Base-by-base conservation (phyloP, 23 tunicate genomes). In the Halocynthia aurantium region DNA sequence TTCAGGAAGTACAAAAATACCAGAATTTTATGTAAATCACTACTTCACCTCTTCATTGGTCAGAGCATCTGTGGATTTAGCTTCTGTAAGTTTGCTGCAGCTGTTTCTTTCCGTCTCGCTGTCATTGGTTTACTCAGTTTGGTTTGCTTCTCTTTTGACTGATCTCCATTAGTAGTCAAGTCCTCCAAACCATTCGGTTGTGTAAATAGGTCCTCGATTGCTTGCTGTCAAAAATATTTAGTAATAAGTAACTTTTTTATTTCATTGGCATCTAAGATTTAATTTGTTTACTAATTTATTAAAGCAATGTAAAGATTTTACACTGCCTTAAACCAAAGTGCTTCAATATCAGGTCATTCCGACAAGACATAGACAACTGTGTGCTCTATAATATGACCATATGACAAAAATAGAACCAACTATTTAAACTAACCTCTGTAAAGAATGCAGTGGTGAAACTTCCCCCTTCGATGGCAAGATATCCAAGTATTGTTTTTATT, bases 391-490 rank as follows among this genome's bases (percentile, higher is more conserved):
- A 74, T 74, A 70, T 70, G 75, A 70, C 75, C 75, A 15, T 10
- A 6, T 50, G 22, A 67, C 72, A 5, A n/a, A 13, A 18, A 69
- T 17, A 18, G 2, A 4, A 17, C n/a, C 1, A 10, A 1, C 4
- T 13, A 54, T 15, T 13, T 12, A 51, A 20, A 15, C 76, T 50
- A 7, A 88, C 94, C 78, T 93, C 83, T 73, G 82, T 84, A 64
- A 94, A 88, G 82, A 89, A 89, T 7, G 89, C 87, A 7, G 94
- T 94, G 6, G 90, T 94, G 61, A 94, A 94, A 40, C 86, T 81
- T 55, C 99, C 99, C 6, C 94, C 90, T 85, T 94, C 99, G 52
- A 94, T 94, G 5, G 99, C 99, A 10, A 94, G 67, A 56, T 88
- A 77, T 22, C 93, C 93, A 6, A 94, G 87, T 58, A 88, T n/a